A percentile compares a stretch with the other conserved stretches of the same genome.
Evolutionary conservation across 30 jellyfish, hydroid and myxozoan species (phyloP).

Genomic region (Aurelia aurita complex sp. Pacific): DNA sequence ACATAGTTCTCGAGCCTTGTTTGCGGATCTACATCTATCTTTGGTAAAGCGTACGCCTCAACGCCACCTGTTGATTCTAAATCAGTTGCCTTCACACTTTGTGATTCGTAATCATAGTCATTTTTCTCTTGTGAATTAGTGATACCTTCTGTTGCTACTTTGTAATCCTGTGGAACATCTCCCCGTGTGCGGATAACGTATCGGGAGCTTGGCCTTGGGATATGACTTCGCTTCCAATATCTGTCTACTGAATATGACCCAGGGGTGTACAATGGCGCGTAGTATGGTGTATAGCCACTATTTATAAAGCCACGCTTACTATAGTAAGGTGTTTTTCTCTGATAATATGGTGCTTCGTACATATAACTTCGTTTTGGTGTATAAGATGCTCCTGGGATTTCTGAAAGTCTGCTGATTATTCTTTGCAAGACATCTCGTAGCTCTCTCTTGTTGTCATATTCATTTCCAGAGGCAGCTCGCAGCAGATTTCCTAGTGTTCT

Average conservation of each 20-base stretch:
- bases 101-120: slow-evolving; percentile 19
- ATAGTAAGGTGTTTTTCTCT: neutral
- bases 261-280: neutral
- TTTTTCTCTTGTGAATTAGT: neutral
- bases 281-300: slow-evolving; percentile 16
- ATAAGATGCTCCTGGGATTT: slow-evolving; percentile 5
- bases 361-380: neutral
- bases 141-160: neutral
- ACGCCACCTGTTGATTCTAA: slow-evolving; percentile 38
- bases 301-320: slow-evolving; percentile 18
- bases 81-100: neutral
- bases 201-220: slow-evolving; percentile 13
- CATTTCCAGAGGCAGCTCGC: slow-evolving; percentile 8
- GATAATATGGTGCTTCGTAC: slow-evolving; percentile 22
- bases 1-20: slow-evolving; percentile 42
- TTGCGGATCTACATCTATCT: slow-evolving; percentile 6
- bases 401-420: slow-evolving; percentile 43
- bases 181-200: neutral
- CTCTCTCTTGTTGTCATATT: slow-evolving; percentile 23
- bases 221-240: slow-evolving; percentile 16
- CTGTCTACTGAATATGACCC: slow-evolving; percentile 4
- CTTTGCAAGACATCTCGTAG: slow-evolving; percentile 28
- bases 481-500: slow-evolving; percentile 28
- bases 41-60: slow-evolving; percentile 56
- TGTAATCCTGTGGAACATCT: slow-evolving; percentile 10